These are phyloP conservation scores for Silurus asotus DNA, from an alignment of 2,113 vertebrate genomes.

Conservation along the genomic window DNA sequence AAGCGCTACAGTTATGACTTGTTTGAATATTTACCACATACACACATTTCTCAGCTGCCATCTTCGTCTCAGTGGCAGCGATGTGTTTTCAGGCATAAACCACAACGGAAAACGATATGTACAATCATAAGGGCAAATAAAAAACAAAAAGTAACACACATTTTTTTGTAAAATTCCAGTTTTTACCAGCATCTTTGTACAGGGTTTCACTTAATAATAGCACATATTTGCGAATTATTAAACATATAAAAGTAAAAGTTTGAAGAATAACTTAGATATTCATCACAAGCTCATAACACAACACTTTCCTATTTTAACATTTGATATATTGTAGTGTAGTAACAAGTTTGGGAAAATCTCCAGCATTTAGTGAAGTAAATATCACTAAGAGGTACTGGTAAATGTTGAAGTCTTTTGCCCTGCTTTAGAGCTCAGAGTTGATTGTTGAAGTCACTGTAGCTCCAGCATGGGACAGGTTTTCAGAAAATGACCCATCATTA, in stretches of 20 bases:
- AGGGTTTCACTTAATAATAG: neutral
- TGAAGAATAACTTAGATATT: constrained; percentile 35
- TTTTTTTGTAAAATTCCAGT: neutral
- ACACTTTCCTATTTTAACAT: constrained; percentile 8
- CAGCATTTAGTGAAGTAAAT: neutral
- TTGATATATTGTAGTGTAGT: neutral
- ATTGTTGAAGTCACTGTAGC: constrained; percentile 68
- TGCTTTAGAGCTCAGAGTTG: constrained; percentile 76
- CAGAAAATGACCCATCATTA: constrained; percentile 52
- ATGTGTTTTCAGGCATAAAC: too few relatives aligned
- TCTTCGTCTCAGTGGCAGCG: too few relatives aligned
- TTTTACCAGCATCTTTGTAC: neutral
- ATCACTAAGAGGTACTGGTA: constrained; percentile 12
- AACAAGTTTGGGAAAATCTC: constrained; percentile 13
- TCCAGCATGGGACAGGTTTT: constrained; percentile 60
- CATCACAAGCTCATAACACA: constrained; percentile 6
- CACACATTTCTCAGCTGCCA: too few relatives aligned
- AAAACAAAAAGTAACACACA: neutral
- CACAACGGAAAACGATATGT: neutral
- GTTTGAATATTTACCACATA: too few relatives aligned
- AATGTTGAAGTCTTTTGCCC: constrained; percentile 23
- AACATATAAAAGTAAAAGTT: neutral
- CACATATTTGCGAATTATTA: neutral
- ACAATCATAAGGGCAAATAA: neutral
- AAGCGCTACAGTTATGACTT: neutral